Conservation (phyloP, 2,797 vertebrate species). For the Anas georgica region DNA sequence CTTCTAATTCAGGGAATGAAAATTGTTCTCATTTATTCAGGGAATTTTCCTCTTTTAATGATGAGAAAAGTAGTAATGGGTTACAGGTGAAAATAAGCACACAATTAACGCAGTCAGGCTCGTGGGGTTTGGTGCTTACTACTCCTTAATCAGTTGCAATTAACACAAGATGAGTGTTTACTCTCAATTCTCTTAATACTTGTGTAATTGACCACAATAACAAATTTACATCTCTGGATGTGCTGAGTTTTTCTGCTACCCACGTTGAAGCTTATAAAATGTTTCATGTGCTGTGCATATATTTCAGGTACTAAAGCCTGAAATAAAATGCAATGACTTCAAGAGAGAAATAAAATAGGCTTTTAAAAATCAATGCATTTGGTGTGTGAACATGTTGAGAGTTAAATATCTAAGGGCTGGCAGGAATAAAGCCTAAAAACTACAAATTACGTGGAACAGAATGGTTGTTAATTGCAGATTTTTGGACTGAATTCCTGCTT, state of each 20-base stretch:
- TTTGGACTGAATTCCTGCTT: conserved; percentile 1
- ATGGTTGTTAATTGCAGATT: neutral
- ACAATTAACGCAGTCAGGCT: conserved; percentile 58
- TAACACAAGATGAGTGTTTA: conserved; percentile 61
- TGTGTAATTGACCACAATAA: conserved; percentile 49
- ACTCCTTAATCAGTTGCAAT: conserved; percentile 62
- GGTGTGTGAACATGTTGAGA: neutral
- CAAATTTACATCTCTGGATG: neutral
- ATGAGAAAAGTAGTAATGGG: neutral
- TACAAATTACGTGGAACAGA: neutral
- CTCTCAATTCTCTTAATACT: conserved; percentile 12
- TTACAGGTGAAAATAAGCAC: conserved; percentile 57
- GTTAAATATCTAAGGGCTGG: neutral
- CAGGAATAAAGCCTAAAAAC: conserved; percentile 1
- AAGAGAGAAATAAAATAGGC: neutral
- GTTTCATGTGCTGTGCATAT: neutral
- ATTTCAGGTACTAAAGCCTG: neutral
- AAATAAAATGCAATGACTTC: neutral
- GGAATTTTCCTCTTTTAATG: conserved; percentile 3
- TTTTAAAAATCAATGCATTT: neutral
- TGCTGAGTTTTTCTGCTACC: neutral
- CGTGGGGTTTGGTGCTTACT: neutral
- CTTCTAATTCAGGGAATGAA: neutral
- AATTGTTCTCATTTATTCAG: neutral
- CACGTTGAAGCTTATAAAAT: neutral